Evolutionary conservation across 2,113 vertebrate species (phyloP), one percentile per base, ranked within the genome.

Genomic region (Ranitomeya variabilis): DNA sequence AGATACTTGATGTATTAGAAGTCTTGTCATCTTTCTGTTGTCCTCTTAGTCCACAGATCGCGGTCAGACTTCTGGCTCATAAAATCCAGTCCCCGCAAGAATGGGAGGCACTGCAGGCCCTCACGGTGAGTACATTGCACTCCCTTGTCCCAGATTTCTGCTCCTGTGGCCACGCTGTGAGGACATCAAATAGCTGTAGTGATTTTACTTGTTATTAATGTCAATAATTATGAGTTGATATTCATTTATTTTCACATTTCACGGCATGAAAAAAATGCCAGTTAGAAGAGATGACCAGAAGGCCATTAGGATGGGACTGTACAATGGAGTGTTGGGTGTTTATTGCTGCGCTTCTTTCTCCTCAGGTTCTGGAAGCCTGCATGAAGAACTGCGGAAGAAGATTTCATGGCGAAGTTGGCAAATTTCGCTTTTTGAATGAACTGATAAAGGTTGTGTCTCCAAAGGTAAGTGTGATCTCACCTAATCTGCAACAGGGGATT

Each of bases 1-100:
- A 19, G 7, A 62, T 62, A 19, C 62, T 5, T 64, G 18, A 7
- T n/a, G 3, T n/a, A 66, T 66, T 10, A 57, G 16, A 64, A 6
- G 18, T 64, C 62, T 64, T 8, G 16, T 64, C 62, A 64, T 64
- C 5, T 18, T 64, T 31, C 67, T 79, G 3, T 87, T 89, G 52
- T 84, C 87, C 83, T 93, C 91, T 57, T 91, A 99, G 98, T 88
- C 98, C 97, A 12, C 98, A 99, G 94, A 98, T 99, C 86, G 96
- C 97, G 0, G 97, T 97, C 79, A 95, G 97, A 78, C 94, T 99
- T 13, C 91, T 99, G 92, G 97, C 96, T 84, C 97, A 99, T 91
- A 99, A 99, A 94, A 97, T 99, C 92, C 98, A 99, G 91, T 99
- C 98, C 0, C 98, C 98, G 0, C 98, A 99, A 92, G 97, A 99